Base-by-base conservation (phyloP, 2,888 invertebrate genomes). In the Coelopa pilipes region DNA sequence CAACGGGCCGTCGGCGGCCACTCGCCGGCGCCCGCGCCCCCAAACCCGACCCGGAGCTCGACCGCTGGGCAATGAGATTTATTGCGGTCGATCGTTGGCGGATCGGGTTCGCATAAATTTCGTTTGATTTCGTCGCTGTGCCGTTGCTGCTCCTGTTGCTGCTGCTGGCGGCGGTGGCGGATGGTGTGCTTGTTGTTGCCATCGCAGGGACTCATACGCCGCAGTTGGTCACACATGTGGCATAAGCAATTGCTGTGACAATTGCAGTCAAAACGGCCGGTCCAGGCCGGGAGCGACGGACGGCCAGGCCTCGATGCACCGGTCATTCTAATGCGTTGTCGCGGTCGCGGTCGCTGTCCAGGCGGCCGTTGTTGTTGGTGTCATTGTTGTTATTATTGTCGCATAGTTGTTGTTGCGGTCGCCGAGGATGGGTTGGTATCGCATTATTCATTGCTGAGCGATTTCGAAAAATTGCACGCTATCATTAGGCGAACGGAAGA, bases 21-120 rank as follows among this genome's bases (percentile, higher is more conserved):
- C 2, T 7, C 34, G 34, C 2, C 34, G 4, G 34, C 34, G 34
- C 34, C 34, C 49, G 49, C 53, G 3, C 53, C 53, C 53, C 4
- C n/a, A n/a, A n/a, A n/a, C n/a, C n/a, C n/a, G n/a, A n/a, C n/a
- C n/a, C n/a, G n/a, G n/a, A n/a, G n/a, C n/a, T n/a, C n/a, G n/a
- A 55, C 21, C 13, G 21, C 15, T 12, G 59, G 15, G 19, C n/a
- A 15, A 62, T 83, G 82, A 84, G 85, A 84, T 84, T 84, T 84
- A 84, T 84, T 84, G 82, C 84, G 80, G 78, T 81, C 79, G 76
- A 79, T 81, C 79, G 76, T 76, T 83, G 79, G 78, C 77, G 77
- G 75, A 78, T 76, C 77, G 78, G 77, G 71, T 76, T 74, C 79
- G 81, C 79, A 79, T 79, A 79, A 79, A 79, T 78, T 79, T 79